These are phyloP conservation scores for Haliclystus octoradiatus DNA, from an alignment of 30 jellyfish, hydroid and myxozoan species.

Conservation along the genomic window DNA sequence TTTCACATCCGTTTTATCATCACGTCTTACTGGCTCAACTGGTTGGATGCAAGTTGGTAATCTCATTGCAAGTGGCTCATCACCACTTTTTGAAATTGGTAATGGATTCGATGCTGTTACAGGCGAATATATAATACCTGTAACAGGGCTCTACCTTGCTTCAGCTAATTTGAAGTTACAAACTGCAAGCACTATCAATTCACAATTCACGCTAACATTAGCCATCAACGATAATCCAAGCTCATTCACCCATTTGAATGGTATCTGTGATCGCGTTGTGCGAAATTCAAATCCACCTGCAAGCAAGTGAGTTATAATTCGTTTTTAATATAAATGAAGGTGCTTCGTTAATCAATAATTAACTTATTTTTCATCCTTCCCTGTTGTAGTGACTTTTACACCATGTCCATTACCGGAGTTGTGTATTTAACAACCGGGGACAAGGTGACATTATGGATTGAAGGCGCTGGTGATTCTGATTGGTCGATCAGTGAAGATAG, in stretches of 20 bases:
- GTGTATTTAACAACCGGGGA: conserved; percentile 42
- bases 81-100: conserved; percentile 48
- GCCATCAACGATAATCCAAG: conserved; percentile 64
- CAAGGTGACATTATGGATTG: conserved; percentile 44
- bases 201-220: conserved; percentile 45
- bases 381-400: conserved; percentile 63
- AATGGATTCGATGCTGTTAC: conserved; percentile 44
- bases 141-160: conserved; percentile 54
- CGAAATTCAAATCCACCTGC: conserved; percentile 24
- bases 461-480: conserved; percentile 33
- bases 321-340: too few species aligned
- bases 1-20: conserved; percentile 48
- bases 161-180: conserved; percentile 56
- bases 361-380: background rate
- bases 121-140: conserved; percentile 54
- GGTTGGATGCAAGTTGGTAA: conserved; percentile 54
- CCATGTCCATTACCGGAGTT: conserved; percentile 67
- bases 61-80: conserved; percentile 12
- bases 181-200: conserved; percentile 39
- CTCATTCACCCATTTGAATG: conserved; percentile 30
- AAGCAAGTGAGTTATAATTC: conserved; percentile 30
- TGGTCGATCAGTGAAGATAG: conserved; percentile 84
- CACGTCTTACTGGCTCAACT: conserved; percentile 13
- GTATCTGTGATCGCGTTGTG: conserved; percentile 54
- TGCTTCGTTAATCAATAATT: background rate